phyloP scores from a whole-genome alignment of 2,113 vertebrate species.

The Arothron firmamentum region DNA sequence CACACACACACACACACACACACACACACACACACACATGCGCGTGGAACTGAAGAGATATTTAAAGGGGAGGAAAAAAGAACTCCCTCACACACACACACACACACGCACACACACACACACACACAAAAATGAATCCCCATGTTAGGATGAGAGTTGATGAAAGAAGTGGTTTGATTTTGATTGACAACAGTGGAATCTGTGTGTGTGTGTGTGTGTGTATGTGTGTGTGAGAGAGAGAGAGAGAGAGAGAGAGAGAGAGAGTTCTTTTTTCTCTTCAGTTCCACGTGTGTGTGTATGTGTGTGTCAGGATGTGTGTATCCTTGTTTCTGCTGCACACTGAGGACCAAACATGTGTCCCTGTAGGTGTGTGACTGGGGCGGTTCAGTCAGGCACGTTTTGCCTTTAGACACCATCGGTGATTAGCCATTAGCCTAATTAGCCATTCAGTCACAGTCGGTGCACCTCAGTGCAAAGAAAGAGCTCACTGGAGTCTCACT shows the following conservation, averaged over 20 bases:
- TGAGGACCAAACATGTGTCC: conserved; percentile 9
- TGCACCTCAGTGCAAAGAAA: conserved; percentile 17
- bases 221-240: too few species aligned
- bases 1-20: too few species aligned
- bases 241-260: too few species aligned
- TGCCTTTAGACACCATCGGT: conserved; percentile 42
- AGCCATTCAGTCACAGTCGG: conserved; percentile 40
- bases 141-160: conserved; percentile 38
- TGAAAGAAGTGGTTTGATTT: conserved; percentile 13
- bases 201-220: conserved; percentile 14
- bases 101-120: conserved; percentile 8
- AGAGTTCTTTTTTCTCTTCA: too few species aligned
- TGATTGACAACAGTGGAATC: conserved; percentile 35
- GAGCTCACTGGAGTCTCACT: conserved; percentile 12
- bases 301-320: not conserved
- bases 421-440: conserved; percentile 28
- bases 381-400: conserved; percentile 28
- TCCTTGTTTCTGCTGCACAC: too few species aligned
- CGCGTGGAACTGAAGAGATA: not conserved
- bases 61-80: not conserved
- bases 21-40: conserved; percentile 3
- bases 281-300: conserved; percentile 9
- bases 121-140: not conserved
- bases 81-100: not conserved
- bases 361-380: conserved; percentile 4